A percentile compares a stretch with the other conserved stretches of the same genome.
phyloP scores from a whole-genome alignment of 2,797 vertebrate genomes.

The Eleutherodactylus coqui region DNA sequence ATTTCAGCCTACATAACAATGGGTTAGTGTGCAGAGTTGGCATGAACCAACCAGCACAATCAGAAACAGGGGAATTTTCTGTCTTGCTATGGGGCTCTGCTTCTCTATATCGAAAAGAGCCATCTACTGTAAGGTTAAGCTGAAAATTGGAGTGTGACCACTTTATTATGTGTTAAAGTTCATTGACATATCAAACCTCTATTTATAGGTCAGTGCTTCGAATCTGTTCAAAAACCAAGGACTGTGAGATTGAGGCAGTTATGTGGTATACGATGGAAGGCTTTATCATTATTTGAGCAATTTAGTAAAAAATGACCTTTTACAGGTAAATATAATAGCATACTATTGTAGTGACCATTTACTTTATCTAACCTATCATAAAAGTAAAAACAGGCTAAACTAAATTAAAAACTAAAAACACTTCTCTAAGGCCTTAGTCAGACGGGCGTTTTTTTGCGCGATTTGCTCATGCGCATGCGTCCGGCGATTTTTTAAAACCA shows the following conservation, averaged over 20 bases:
- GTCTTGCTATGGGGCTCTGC: background rate
- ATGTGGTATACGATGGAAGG: background rate
- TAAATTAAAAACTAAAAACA: too few relatives aligned
- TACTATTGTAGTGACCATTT: background rate
- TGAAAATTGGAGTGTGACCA: constrained; percentile 40
- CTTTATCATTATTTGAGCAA: background rate
- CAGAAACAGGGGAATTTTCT: background rate
- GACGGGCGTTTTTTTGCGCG: too few relatives aligned
- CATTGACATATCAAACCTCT: constrained; percentile 25
- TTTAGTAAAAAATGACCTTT: background rate
- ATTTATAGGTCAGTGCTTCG: constrained; percentile 38
- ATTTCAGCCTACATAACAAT: too few relatives aligned
- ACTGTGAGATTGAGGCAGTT: background rate
- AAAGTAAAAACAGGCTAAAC: too few relatives aligned
- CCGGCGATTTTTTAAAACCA: too few relatives aligned
- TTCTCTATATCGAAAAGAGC: too few relatives aligned
- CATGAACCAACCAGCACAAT: background rate
- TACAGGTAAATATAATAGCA: background rate
- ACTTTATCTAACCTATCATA: background rate
- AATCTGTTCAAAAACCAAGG: constrained; percentile 23
- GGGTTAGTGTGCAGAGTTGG: background rate
- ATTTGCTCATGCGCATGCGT: too few relatives aligned
- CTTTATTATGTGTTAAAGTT: constrained; percentile 56
- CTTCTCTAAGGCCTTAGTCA: too few relatives aligned
- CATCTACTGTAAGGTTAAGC: background rate